These are phyloP conservation scores for Escarpia spicata DNA, from an alignment of 2,888 invertebrate species.

Conservation along the genomic window DNA sequence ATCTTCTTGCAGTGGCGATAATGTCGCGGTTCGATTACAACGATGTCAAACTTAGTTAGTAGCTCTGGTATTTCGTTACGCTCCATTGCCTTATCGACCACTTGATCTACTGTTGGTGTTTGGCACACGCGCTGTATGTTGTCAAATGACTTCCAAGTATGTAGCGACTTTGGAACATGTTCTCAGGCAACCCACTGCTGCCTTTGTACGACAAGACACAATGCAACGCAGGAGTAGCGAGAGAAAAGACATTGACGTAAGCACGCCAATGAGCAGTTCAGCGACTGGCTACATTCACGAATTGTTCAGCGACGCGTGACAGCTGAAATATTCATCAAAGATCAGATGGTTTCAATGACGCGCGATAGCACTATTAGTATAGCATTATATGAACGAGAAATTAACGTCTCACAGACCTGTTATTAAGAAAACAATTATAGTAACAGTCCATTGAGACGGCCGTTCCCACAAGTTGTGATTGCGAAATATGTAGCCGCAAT, in stretches of 20 bases:
- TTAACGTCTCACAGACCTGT: neutral
- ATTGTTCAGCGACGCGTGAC: neutral
- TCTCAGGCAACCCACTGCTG: neutral
- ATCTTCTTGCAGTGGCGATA: neutral
- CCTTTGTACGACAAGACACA: neutral
- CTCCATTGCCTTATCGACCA: neutral
- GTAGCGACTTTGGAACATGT: neutral
- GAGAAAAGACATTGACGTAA: neutral
- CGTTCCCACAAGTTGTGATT: neutral
- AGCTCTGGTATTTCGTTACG: neutral
- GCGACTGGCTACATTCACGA: neutral
- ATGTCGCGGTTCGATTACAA: neutral
- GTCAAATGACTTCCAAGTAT: neutral
- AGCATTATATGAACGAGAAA: constrained; percentile 2
- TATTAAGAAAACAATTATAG: neutral
- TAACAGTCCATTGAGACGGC: neutral
- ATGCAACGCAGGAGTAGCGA: neutral
- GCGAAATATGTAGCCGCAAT: neutral
- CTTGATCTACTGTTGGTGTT: neutral
- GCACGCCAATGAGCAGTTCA: neutral
- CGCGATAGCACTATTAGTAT: neutral
- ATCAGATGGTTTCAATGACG: neutral
- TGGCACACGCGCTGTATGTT: neutral
- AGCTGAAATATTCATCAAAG: neutral
- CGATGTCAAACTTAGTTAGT: neutral